Base-by-base conservation (phyloP, 2,113 vertebrate species). In the Tupaia chinensis region DNA sequence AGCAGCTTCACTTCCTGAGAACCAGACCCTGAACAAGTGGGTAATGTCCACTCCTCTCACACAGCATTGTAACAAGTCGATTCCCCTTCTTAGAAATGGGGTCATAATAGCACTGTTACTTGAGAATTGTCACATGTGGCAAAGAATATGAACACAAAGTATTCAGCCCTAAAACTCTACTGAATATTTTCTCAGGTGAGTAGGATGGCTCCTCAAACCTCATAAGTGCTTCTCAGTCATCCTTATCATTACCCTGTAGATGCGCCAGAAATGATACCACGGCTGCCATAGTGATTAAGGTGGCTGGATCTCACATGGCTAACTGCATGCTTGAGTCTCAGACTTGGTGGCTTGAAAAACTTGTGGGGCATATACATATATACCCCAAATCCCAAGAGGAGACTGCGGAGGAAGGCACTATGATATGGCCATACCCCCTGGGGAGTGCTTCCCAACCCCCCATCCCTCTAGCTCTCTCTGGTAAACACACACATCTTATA, bases 191-290 rank as follows among this genome's bases (percentile, higher is more conserved):
- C 58, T 78, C n/a, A 81, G 61, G 29, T 84, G n/a, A 79, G 22
- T 70, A 22, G 87, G n/a, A 82, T 58, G 34, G 82, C 25, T 92
- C 74, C 29, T 25, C 2, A 11, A 53, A 76, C 20, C 72, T 95
- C n/a, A 19, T 7, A n/a, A 92, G 73, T 73, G 17, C 72, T 93
- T 89, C 69, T 44, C 34, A 96, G 29, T 82, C 60, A 82, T 73
- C 15, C 1, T 66, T 77, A 85, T 72, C 32, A 25, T 78, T 60
- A 84, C 53, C 27, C 17, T 85, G 44, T 82, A 17, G 17, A 76
- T 53, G 11, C 53, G 84, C 92, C 63, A 83, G 87, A 92, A 81
- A 66, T 44, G 9, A 81, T 32, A 32, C 32, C 32, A 32, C 32
- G 32, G 32, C 32, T 32, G 32, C 32, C 32, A 32, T 32, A 32